Evolutionary conservation across 2,888 invertebrate species (phyloP).

Genomic region (Rhingia campestris): DNA sequence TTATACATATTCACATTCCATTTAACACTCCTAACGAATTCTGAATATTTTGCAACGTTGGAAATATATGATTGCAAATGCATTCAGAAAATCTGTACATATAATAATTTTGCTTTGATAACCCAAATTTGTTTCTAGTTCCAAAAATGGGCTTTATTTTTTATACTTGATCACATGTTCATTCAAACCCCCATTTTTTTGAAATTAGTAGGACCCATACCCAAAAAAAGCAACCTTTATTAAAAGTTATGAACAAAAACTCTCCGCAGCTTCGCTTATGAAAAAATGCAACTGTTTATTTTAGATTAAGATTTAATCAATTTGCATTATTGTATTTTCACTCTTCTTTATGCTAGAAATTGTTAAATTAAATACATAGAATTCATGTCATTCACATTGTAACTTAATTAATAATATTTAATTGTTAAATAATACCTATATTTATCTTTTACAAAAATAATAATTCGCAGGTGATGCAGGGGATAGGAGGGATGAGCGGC

Average conservation of each 20-base stretch:
- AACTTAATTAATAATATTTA: constrained; percentile 1
- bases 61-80: constrained; percentile 34
- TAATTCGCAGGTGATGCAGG: constrained; percentile 84
- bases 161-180: constrained; percentile 36
- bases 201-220: constrained; percentile 43
- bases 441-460: constrained; percentile 6
- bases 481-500: constrained; percentile 85
- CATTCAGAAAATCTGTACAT: constrained; percentile 29
- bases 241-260: constrained; percentile 6
- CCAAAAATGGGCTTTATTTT: constrained; percentile 34
- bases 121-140: constrained; percentile 33
- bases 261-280: constrained; percentile 54
- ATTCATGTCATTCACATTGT: constrained; percentile 49
- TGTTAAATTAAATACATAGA: constrained; percentile 28
- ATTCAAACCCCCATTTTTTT: constrained; percentile 27
- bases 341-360: constrained; percentile 42
- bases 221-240: constrained; percentile 4
- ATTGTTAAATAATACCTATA: constrained; percentile 4
- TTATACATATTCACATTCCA: constrained; percentile 23
- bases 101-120: constrained; percentile 38
- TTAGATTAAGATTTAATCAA: constrained; percentile 35
- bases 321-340: constrained; percentile 46
- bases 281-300: constrained; percentile 35
- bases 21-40: constrained; percentile 30
- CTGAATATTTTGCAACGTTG: constrained; percentile 34